Evolutionary conservation across 2,113 vertebrate genomes (phyloP).

Genomic region (Perca flavescens): DNA sequence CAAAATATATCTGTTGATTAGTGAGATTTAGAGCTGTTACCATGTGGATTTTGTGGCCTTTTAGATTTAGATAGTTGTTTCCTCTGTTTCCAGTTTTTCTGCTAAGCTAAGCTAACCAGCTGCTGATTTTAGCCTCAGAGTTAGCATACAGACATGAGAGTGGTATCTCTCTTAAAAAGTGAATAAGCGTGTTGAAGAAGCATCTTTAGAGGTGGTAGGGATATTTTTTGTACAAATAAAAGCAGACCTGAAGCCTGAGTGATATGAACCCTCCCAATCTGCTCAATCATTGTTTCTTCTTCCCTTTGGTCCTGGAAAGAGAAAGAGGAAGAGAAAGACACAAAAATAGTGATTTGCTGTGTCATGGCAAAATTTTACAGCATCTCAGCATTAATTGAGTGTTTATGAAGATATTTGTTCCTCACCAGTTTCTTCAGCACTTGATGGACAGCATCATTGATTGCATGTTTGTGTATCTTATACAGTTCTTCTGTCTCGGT

Average conservation of each 20-base stretch:
- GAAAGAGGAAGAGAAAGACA: constrained; percentile 60
- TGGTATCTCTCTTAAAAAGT: background rate
- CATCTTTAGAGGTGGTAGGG: background rate
- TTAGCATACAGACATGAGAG: background rate
- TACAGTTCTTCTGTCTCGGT: constrained; percentile 59
- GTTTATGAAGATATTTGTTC: background rate
- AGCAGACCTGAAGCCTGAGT: constrained; percentile 42
- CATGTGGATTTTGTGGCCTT: too few species aligned
- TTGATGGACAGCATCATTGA: constrained; percentile 46
- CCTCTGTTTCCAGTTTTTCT: background rate
- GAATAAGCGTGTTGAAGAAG: background rate
- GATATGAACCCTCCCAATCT: background rate
- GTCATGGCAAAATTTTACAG: constrained; percentile 1
- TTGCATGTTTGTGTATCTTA: constrained; percentile 56
- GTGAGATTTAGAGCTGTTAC: background rate
- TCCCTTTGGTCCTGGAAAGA: constrained; percentile 51
- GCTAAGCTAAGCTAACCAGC: background rate
- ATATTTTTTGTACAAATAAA: too few species aligned
- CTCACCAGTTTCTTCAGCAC: constrained; percentile 75
- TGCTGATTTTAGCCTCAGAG: background rate
- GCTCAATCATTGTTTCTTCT: background rate
- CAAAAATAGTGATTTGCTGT: background rate
- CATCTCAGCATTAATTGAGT: background rate
- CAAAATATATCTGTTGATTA: background rate
- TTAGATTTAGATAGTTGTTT: background rate